These are phyloP conservation scores for Heliocidaris erythrogramma DNA, from an alignment of 35 echinoderm and acorn worm genomes.

Conservation along the genomic window DNA sequence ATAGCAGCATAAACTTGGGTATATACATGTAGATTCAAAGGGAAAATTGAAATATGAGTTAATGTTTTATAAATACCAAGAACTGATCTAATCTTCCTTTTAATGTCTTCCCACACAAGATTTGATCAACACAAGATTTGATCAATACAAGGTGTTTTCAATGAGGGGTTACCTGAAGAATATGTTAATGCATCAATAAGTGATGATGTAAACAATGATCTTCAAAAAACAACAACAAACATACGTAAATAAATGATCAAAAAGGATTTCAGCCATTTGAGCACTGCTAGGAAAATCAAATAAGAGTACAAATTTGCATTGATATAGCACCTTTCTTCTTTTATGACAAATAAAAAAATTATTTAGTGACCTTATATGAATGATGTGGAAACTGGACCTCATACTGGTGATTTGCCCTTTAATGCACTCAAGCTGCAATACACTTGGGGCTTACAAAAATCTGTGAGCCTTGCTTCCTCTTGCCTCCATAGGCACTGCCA, in stretches of 20 bases:
- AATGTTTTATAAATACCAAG: background rate
- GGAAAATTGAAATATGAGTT: background rate
- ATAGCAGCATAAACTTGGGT: background rate
- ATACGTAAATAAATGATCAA: background rate
- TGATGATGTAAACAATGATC: too few species aligned
- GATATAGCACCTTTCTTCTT: background rate
- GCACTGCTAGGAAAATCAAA: background rate
- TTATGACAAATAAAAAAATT: background rate
- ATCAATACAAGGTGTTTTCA: too few species aligned
- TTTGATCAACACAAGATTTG: too few species aligned
- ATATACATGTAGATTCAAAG: background rate
- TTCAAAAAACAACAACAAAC: too few species aligned
- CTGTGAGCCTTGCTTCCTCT: conserved; percentile 32
- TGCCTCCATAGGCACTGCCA: background rate
- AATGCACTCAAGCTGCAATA: conserved; percentile 36
- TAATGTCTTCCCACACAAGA: background rate
- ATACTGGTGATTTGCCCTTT: background rate
- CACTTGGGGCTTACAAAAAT: conserved; percentile 31
- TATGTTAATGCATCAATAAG: too few species aligned
- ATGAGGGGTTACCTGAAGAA: too few species aligned
- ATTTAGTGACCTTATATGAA: background rate
- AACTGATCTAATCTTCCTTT: background rate
- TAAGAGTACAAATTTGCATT: background rate
- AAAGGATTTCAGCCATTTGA: background rate
- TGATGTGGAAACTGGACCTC: background rate